These are phyloP conservation scores for Teleogryllus oceanicus DNA, from an alignment of 2,888 invertebrate genomes.

Conservation along the genomic window DNA sequence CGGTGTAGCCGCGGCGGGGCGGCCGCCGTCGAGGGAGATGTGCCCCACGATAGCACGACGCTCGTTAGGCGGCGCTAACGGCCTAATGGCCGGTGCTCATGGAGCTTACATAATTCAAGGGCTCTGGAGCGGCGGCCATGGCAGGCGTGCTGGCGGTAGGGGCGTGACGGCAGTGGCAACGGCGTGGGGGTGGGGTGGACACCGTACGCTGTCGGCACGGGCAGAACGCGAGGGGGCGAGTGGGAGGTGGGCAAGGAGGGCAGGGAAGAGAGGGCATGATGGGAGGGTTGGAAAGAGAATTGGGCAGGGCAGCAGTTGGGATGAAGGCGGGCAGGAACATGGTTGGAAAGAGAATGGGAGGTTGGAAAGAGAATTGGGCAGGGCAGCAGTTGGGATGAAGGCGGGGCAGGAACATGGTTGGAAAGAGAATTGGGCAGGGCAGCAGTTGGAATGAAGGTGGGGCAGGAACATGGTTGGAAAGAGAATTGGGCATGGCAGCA, in stretches of 20 bases:
- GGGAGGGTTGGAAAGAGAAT: background rate
- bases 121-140: background rate
- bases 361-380: background rate
- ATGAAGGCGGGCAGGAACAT: background rate
- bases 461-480: background rate
- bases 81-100: background rate
- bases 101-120: conserved; percentile 18
- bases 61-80: conserved; percentile 8
- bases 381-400: background rate
- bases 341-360: too few species aligned
- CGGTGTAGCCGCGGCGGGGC: background rate
- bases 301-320: background rate
- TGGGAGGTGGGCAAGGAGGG: background rate
- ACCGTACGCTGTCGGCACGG: background rate
- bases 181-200: background rate
- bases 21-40: background rate
- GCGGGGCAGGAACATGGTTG: background rate
- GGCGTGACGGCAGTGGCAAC: background rate
- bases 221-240: background rate
- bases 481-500: background rate
- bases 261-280: background rate
- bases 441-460: background rate
- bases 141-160: background rate
- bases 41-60: background rate
- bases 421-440: background rate